phyloP scores from a whole-genome alignment of 2,797 vertebrate species.

The Notolabrus celidotus region DNA sequence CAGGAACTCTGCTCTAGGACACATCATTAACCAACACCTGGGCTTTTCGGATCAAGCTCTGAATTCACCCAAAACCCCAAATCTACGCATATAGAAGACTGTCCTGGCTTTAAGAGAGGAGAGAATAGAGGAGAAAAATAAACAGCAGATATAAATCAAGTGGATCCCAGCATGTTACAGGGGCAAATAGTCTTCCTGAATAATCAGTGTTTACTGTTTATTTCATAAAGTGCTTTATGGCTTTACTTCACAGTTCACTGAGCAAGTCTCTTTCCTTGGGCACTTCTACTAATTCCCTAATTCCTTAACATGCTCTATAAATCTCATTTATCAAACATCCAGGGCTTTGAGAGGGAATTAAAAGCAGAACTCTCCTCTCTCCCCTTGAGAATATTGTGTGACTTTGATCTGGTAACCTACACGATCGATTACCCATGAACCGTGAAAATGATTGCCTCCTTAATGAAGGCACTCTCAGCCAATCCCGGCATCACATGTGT shows the following conservation, averaged over 20 bases:
- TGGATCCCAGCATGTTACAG: constrained; percentile 22
- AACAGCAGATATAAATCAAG: constrained; percentile 38
- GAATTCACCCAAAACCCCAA: not conserved
- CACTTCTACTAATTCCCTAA: constrained; percentile 46
- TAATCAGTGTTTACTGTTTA: constrained; percentile 56
- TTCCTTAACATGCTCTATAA: constrained; percentile 49
- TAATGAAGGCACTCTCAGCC: constrained; percentile 68
- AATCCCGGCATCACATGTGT: constrained; percentile 58
- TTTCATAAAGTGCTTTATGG: constrained; percentile 51
- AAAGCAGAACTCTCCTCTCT: constrained; percentile 30
- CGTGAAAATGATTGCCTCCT: constrained; percentile 68
- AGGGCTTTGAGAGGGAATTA: constrained; percentile 11
- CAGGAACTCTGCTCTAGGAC: not conserved
- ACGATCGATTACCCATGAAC: constrained; percentile 73
- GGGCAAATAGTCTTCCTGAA: constrained; percentile 30
- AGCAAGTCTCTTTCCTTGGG: constrained; percentile 16
- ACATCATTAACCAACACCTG: no score
- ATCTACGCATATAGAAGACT: not conserved
- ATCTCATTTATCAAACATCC: constrained; percentile 46
- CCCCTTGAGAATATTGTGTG: constrained; percentile 53
- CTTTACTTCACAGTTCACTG: constrained; percentile 48
- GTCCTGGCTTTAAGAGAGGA: not conserved
- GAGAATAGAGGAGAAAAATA: constrained; percentile 9
- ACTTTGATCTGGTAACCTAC: constrained; percentile 72
- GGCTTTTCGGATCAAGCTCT: no score